Evolutionary conservation across 1,140 invertebrate genomes (phyloP), one percentile per base, ranked within the genome.

Genomic region (Cotesia chilonis): DNA sequence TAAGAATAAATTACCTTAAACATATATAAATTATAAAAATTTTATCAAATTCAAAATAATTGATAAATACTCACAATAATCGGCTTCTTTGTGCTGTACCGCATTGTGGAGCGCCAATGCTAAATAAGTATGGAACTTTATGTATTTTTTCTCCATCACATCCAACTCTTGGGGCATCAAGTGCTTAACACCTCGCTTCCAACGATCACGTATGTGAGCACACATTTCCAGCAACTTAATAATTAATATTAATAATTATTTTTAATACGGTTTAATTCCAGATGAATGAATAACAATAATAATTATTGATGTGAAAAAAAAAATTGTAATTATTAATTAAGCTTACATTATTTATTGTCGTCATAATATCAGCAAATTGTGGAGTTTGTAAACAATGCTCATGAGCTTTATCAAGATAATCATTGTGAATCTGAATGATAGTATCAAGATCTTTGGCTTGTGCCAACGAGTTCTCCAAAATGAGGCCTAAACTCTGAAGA

Each of bases 401-500:
- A 17, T 85, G 73, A n/a, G 86, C 84, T 78, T 84, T 83, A 37
- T 82, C 76, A 61, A 87, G 75, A 70, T 85, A 88, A 59, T 85
- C 82, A 71, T 81, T 83, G 60, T 87, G 85, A 68, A 85, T 83
- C 79, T 79, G 81, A 35, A 87, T 77, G 55, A 88, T 84, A 0
- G 79, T 73, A 70, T 90, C 88, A 4, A 90, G 78, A 80, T 89
- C 88, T 10, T 82, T 77, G 28, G 88, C 88, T 64, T 83, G 75
- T 35, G 76, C 71, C n/a, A 90, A 74, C 65, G 85, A 79, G 47
- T 84, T 81, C 41, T 88, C 84, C 17, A 90, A 84, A 70, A 87
- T 80, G 36, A 87, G 79, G 9, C 88, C 87, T 38, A 89, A 84
- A 75, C 87, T 88, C 71, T 89, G 88, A 14, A 91, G 82, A 63